These are phyloP conservation scores for Polyergus mexicanus DNA, from an alignment of 1,140 invertebrate genomes.

Conservation along the genomic window DNA sequence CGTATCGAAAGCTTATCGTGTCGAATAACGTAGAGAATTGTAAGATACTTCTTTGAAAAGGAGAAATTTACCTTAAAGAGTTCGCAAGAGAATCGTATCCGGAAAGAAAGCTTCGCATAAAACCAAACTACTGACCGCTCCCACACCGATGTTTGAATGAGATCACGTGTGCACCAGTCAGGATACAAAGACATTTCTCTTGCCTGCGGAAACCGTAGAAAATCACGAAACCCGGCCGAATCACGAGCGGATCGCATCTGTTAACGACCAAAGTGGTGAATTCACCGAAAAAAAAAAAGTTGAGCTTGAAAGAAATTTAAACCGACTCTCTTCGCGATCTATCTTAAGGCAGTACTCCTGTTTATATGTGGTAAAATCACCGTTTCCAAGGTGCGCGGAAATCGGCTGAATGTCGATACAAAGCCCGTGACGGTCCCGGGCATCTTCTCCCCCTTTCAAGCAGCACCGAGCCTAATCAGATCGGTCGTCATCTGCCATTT, in stretches of 20 bases:
- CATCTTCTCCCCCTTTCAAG: slow-evolving; percentile 70
- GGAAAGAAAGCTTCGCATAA: not conserved
- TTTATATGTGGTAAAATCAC: slow-evolving; percentile 77
- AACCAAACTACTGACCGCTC: not conserved
- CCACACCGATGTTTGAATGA: slow-evolving; percentile 27
- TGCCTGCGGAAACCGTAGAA: slow-evolving; percentile 68
- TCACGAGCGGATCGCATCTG: slow-evolving; percentile 80
- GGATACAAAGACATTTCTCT: slow-evolving; percentile 62
- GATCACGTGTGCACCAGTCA: slow-evolving; percentile 52
- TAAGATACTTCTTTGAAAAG: not conserved
- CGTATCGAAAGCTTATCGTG: too few species aligned
- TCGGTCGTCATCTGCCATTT: slow-evolving; percentile 75
- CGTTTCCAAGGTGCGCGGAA: slow-evolving; percentile 80
- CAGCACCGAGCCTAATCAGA: slow-evolving; percentile 78
- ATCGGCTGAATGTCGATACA: slow-evolving; percentile 77
- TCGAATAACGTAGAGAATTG: not conserved
- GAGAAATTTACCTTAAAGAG: not conserved
- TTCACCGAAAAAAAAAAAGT: slow-evolving; percentile 44
- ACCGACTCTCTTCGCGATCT: slow-evolving; percentile 53
- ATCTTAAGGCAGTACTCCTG: slow-evolving; percentile 39
- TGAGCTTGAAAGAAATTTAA: slow-evolving; percentile 64
- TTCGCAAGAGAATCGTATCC: not conserved
- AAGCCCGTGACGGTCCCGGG: slow-evolving; percentile 80
- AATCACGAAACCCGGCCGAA: slow-evolving; percentile 73
- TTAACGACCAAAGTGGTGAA: slow-evolving; percentile 73